Evolutionary conservation across 2,797 vertebrate species (phyloP), one percentile per base, ranked within the genome.

Genomic region (Buceros bicornis): DNA sequence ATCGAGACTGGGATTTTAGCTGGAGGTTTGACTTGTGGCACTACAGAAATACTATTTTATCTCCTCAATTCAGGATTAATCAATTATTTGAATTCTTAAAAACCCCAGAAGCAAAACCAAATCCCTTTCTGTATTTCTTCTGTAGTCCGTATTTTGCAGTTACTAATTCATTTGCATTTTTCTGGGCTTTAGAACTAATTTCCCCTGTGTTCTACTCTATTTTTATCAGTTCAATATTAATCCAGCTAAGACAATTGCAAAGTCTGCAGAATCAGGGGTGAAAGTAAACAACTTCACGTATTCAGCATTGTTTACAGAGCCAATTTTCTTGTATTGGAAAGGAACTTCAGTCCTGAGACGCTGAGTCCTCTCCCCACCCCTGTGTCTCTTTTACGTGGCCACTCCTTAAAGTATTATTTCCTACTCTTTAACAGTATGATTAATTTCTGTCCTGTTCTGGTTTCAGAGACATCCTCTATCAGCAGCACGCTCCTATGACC

Each of bases 381-480:
- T 6, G 5, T 5, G 29, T 65, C 66, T 82, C 48, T 61, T 51
- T 25, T 4, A 57, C 42, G 16, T 7, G 15, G 43, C 51, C 61
- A 67, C 33, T 22, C 17, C 45, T 65, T 65, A 3, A 51, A 70
- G 28, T 25, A 16, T 88, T 13, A 28, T 45, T 48, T 82, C 58
- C 77, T 76, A 35, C n/a, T 72, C 45, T 56, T 42, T 57, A 87
- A 61, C 33, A 71, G 3, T 17, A 20, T 66, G 61, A 65, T 79
- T 58, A 58, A 54, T 93, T 84, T 82, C 40, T 82, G 60, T 77
- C 56, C 64, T 82, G 26, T 89, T 97, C 43, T 95, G 90, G 16
- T 97, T 97, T 53, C 97, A 98, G 97, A 97, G 82, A 9, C 65
- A 8, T 5, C 42, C 53, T 3, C 37, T 42, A 3, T 35, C 82